Conservation (phyloP, 2,797 vertebrate species). For the Hybognathus amarus region DNA sequence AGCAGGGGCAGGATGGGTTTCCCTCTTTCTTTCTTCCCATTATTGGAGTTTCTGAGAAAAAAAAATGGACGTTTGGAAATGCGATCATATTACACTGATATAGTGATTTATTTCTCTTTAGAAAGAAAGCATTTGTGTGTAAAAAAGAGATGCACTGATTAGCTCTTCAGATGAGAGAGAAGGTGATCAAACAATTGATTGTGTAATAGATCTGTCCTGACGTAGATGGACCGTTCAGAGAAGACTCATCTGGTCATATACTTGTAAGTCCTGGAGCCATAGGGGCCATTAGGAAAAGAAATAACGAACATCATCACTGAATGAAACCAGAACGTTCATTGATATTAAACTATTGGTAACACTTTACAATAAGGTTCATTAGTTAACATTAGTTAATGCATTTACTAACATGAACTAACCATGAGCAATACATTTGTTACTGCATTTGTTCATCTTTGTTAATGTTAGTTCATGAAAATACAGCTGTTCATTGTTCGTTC, state of each 20-base stretch:
- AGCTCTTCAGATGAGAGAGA: conserved; percentile 47
- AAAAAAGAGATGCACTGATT: conserved; percentile 63
- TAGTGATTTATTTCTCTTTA: conserved; percentile 56
- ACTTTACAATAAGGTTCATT: no score
- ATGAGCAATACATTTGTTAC: no score
- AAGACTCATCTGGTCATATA: conserved; percentile 53
- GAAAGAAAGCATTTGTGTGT: conserved; percentile 58
- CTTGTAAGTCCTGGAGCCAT: conserved; percentile 44
- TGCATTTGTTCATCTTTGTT: no score
- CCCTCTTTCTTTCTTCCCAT: conserved; percentile 34
- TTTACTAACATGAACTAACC: no score
- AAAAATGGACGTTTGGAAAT: conserved; percentile 48
- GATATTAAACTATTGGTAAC: neutral
- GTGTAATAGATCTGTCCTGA: conserved; percentile 52
- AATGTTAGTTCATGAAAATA: no score
- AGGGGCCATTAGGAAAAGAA: conserved; percentile 55
- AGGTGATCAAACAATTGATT: conserved; percentile 53
- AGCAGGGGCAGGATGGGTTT: conserved; percentile 13
- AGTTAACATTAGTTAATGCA: no score
- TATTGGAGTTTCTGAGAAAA: conserved; percentile 17
- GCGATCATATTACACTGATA: conserved; percentile 59
- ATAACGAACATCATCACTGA: neutral
- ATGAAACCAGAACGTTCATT: neutral
- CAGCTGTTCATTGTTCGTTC: no score
- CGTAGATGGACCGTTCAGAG: conserved; percentile 35